Conservation (phyloP, 2,888 invertebrate species). For the Hermodice carunculata region DNA sequence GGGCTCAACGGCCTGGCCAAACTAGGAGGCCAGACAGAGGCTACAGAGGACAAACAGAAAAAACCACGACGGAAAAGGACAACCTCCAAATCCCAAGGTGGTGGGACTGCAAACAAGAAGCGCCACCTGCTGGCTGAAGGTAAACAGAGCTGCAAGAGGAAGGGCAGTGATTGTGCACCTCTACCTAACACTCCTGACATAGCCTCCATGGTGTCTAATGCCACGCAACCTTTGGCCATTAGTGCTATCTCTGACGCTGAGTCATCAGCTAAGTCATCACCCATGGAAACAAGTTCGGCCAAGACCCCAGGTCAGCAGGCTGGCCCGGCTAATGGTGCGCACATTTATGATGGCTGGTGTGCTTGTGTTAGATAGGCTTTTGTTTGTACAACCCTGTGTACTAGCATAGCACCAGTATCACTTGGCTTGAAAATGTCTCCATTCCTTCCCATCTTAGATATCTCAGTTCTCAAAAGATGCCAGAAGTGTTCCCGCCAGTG, state of each 20-base stretch:
- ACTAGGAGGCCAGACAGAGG: neutral
- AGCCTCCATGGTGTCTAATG: conserved; percentile 27
- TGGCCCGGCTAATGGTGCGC: too few species aligned
- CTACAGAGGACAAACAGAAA: conserved; percentile 21
- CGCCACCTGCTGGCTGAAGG: neutral
- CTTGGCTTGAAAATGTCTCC: too few species aligned
- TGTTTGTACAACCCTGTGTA: too few species aligned
- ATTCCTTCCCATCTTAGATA: too few species aligned
- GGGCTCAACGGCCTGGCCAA: conserved; percentile 23
- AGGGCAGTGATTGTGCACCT: too few species aligned
- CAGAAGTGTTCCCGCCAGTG: too few species aligned
- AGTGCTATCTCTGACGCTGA: conserved; percentile 26
- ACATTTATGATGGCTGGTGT: too few species aligned
- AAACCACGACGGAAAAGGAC: conserved; percentile 15
- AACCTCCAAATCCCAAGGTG: conserved; percentile 10
- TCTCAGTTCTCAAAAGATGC: too few species aligned
- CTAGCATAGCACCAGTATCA: too few species aligned
- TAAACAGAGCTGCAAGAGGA: neutral
- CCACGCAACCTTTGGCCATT: conserved; percentile 28
- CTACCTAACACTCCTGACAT: conserved; percentile 12
- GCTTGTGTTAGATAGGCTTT: too few species aligned
- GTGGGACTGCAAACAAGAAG: neutral
- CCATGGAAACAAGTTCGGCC: neutral
- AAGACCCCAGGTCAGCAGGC: too few species aligned
- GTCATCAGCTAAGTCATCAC: conserved; percentile 18